Evolutionary conservation across 2,113 vertebrate genomes (phyloP), one percentile per base, ranked within the genome.

Genomic region (Bujurquina vittata): DNA sequence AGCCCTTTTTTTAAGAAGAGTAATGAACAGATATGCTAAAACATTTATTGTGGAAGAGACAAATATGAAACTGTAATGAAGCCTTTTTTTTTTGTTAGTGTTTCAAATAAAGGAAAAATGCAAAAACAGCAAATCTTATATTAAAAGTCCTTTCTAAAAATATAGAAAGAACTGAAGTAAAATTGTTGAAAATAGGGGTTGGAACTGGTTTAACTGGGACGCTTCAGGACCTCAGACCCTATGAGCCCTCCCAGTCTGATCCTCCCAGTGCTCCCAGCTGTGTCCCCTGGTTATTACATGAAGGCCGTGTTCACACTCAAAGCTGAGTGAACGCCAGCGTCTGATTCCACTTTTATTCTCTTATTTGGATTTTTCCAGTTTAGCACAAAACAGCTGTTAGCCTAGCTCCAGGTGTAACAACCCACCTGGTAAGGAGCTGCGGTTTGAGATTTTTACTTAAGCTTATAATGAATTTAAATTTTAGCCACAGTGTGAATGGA

Each of bases 221-320:
- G 49, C 67, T 87, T 77, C 83, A 67, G 75, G 86, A 22, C 84
- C 78, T 77, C 18, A 18, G 54, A 63, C 72, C 22, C 31, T 17
- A 2, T 72, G 23, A 63, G 77, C n/a, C 54, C 35, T 79, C 72
- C 72, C 69, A 61, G 37, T 79, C 22, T 33, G 40, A 9, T 35
- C 26, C 35, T 57, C 65, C 75, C 80, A 56, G 84, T 73, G n/a
- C 69, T 77, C 72, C 85, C 63, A 10, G 57, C 14, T 35, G 18
- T 20, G 10, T 35, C 31, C 59, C 52, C 33, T 75, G 14, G 15
- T 37, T 56, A 3, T 75, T 37, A 8, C n/a, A 59, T 59, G 1
- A 59, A 23, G 52, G n/a, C n/a, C 9, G n/a, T 0, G 33, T 75
- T 58, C 33, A 76, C 74, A n/a, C 43, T 1, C 10, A 0, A 57